phyloP scores from a whole-genome alignment of 2,113 vertebrate species.

The Pan troglodytes region NHGRI_mPanTro3-v2.1_pri NC_072421.2:76020501-76021000 shows the following conservation, averaged over 20 bases:
- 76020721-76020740: neutral
- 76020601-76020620: conserved; percentile 41
- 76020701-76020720: neutral
- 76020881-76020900: conserved; percentile 22
- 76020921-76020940: neutral
- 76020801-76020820: neutral
- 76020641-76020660: conserved; percentile 25
- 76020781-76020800: conserved; percentile 20
- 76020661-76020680: neutral
- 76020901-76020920: neutral
- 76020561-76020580: conserved; percentile 43
- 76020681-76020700: neutral
- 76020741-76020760: neutral
- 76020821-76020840: neutral
- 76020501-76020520: neutral
- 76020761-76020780: neutral
- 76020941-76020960: neutral
- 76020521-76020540: neutral
- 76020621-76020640: conserved; percentile 23
- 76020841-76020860: neutral
- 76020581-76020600: neutral
- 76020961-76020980: conserved; percentile 18
- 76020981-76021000: conserved; percentile 27
- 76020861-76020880: conserved; percentile 24
- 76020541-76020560: conserved; percentile 52